Base-by-base conservation (phyloP, 2,113 vertebrate species). In the Triplophysa siluroides region DNA sequence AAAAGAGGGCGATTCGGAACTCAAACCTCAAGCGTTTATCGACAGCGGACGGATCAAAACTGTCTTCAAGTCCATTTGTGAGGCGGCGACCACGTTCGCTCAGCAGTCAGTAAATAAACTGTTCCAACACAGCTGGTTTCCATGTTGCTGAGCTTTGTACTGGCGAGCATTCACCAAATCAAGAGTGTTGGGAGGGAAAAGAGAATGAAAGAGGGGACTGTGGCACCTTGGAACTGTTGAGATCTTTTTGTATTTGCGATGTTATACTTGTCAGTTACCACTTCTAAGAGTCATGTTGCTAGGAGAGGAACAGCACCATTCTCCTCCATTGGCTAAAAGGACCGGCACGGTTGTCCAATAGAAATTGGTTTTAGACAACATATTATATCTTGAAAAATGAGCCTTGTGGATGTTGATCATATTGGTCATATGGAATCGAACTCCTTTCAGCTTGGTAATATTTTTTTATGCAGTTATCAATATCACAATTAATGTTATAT, bases 201-300 rank as follows among this genome's bases (percentile, higher is more conserved):
- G 19, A 62, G 56, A 63, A 52, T n/a, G 47, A 69, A 60, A 2
- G 13, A 69, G 60, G 76, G 41, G 23, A 18, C 43, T 45, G 58
- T 12, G 41, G 41, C n/a, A 63, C 21, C 90, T 90, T 78, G 84
- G 86, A 88, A 87, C 85, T 83, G 85, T 89, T 87, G 88, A 88
- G 79, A 92, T 91, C 91, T 86, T 89, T 90, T 58, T 94, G 33
- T 91, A 92, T 95, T 94, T 90, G 91, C 95, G 93, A 95, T 91
- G 93, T 95, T 90, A 94, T 95, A 93, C 94, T 93, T 94, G 93
- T 95, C 92, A 90, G 90, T 83, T 88, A 82, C 88, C 90, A 90
- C 87, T 23, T 80, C 84, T 73, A 85, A 87, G 94, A 88, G 86
- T 90, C 93, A 93, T 97, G 96, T 98, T 98, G 96, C 96, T 97